A percentile compares a stretch with the other conserved stretches of the same genome.
These are phyloP conservation scores for Brassicogethes aeneus DNA, from an alignment of 2,888 invertebrate genomes.

Conservation along the genomic window DNA sequence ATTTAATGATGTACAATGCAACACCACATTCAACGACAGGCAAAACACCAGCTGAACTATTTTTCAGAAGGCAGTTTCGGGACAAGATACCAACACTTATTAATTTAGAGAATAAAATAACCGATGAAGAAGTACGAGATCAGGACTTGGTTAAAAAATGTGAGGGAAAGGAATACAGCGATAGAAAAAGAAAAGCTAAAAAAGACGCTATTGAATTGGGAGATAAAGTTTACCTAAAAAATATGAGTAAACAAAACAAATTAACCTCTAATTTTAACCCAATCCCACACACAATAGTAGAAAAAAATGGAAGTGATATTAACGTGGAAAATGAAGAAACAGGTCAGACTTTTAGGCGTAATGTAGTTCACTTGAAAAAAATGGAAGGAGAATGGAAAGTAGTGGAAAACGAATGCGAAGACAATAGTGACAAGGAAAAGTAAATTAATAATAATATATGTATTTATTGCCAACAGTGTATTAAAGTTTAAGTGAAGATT, in stretches of 20 bases:
- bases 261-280: slow-evolving; percentile 5
- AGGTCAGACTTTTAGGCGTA: slow-evolving; percentile 8
- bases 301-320: slow-evolving; percentile 7
- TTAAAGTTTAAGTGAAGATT: too few relatives aligned
- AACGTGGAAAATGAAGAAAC: too few relatives aligned
- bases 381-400: slow-evolving; percentile 11
- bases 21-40: slow-evolving; percentile 11
- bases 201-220: slow-evolving; percentile 2
- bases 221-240: slow-evolving; percentile 11
- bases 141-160: slow-evolving; percentile 7
- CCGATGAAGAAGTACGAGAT: too few relatives aligned
- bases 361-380: slow-evolving; percentile 13
- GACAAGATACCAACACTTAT: slow-evolving; percentile 10
- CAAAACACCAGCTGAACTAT: slow-evolving; percentile 11
- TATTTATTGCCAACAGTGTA: too few relatives aligned
- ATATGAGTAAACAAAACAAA: slow-evolving; percentile 9
- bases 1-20: slow-evolving; percentile 13
- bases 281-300: slow-evolving; percentile 8
- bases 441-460: slow-evolving; percentile 8
- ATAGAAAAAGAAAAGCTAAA: slow-evolving; percentile 2
- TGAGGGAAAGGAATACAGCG: slow-evolving; percentile 11
- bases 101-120: slow-evolving; percentile 3
- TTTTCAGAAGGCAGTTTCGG: slow-evolving; percentile 10
- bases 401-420: not conserved
- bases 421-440: slow-evolving; percentile 4